These are phyloP conservation scores for Menura novaehollandiae DNA, from an alignment of 2,113 vertebrate genomes.

Conservation along the genomic window DNA sequence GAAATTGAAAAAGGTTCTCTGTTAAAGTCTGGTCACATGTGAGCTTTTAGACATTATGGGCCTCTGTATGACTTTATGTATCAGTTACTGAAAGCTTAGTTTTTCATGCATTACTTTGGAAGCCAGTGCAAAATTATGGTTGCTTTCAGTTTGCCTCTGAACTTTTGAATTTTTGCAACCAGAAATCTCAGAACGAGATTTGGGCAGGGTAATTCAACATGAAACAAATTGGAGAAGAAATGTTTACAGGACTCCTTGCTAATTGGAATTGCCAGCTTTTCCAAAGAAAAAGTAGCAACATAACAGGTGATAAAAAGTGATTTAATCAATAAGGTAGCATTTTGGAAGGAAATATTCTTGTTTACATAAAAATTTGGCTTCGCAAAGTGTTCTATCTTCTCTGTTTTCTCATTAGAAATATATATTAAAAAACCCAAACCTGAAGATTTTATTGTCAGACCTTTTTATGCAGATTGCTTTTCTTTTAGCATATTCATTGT, in stretches of 20 bases:
- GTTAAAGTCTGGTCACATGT: not conserved
- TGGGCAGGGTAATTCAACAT: not conserved
- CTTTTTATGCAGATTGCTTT: conserved; percentile 41
- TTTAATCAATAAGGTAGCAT: not conserved
- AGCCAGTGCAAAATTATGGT: not conserved
- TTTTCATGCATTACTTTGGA: not conserved
- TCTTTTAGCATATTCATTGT: conserved; percentile 63
- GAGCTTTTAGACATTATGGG: not conserved
- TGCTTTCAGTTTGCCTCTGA: not conserved
- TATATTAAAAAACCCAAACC: not conserved
- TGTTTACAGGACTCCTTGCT: not conserved
- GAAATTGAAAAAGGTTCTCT: not conserved
- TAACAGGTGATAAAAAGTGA: not conserved
- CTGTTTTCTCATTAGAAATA: not conserved
- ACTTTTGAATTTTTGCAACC: not conserved
- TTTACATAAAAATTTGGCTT: not conserved
- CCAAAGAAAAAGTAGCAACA: not conserved
- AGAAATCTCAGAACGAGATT: not conserved
- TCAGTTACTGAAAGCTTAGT: not conserved
- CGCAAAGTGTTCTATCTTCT: not conserved
- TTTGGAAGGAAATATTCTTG: not conserved
- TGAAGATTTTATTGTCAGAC: not conserved
- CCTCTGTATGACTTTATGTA: not conserved
- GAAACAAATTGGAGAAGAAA: not conserved
- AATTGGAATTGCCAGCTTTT: not conserved